Base-by-base conservation (phyloP, 1,140 invertebrate species). In the Macrobrachium nipponense region DNA sequence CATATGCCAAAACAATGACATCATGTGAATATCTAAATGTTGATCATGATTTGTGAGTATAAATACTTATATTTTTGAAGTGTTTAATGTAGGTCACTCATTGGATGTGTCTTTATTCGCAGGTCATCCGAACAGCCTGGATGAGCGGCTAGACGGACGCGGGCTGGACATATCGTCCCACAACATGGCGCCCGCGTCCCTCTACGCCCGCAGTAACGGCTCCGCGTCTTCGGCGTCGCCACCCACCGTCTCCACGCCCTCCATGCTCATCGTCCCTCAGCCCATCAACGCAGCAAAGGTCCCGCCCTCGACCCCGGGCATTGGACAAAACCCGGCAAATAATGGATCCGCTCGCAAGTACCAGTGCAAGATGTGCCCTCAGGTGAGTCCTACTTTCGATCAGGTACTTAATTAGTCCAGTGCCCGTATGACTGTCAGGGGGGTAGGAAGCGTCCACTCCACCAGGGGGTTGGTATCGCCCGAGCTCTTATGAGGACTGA, bases 341-440 rank as follows among this genome's bases (percentile, higher is more conserved):
- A 90, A 90, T 72, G 90, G 90, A 27, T 90, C 90, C n/a, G 91
- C 90, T 23, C 87, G 92, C 73, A 98, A 98, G 91, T 98, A 98
- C 93, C 96, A 98, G 91, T 99, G 97, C 94, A 98, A 98, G 93
- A 98, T 99, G 97, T 99, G 97, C 92, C 97, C 97, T 88, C 97
- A 98, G 96, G 97, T 99, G 92, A 94, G 95, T 92, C 18, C 72
- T 23, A 7, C 68, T 79, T 8, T 20, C 64, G 7, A 15, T 43
- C 14, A 3, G 6, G n/a, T 51, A 14, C 23, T 11, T 59, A 73
- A 59, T 61, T 20, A 58, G 7, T 73, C 17, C 27, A 73, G 72
- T 36, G 27, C 27, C 27, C 27, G 27, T 2, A 36, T 36, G 27
- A 36, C 27, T 36, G 27, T 36, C 27, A 4, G 27, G 27, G 27